Base-by-base conservation (phyloP, 2,113 vertebrate species). In the Hemicordylus capensis region DNA sequence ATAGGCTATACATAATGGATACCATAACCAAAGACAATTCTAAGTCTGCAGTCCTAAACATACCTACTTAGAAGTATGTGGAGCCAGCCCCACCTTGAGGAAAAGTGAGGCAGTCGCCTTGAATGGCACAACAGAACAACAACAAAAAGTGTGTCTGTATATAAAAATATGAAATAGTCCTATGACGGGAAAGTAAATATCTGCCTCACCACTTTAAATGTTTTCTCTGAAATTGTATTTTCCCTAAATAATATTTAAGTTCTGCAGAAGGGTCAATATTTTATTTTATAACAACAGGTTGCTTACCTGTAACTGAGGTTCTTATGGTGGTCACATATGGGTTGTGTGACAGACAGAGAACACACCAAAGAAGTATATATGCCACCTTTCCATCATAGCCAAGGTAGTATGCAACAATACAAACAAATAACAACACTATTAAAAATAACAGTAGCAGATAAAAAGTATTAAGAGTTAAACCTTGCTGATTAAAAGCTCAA, bases 241-340 rank as follows among this genome's bases (percentile, higher is more conserved):
- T 28, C 24, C 10, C 22, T 34, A 6, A 17, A 2, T 0, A 1
- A 3, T 0, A 24, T 0, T 28, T 24, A 44, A 61, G 12, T 22
- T 0, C 2, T 1, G 3, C 44, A 2, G 31, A 39, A 12, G 7
- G 15, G 10, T 0, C 2, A 9, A 1, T 5, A 1, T 1, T 42
- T 59, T 59, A 73, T 31, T 34, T n/a, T n/a, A n/a, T n/a, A n/a
- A n/a, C n/a, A n/a, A n/a, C n/a, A n/a, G n/a, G n/a, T n/a, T n/a
- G n/a, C n/a, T n/a, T n/a, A n/a, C n/a, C n/a, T n/a, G n/a, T n/a
- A n/a, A n/a, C n/a, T n/a, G n/a, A n/a, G n/a, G n/a, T n/a, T n/a
- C n/a, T n/a, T n/a, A n/a, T n/a, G n/a, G n/a, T n/a, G n/a, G n/a
- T n/a, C n/a, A n/a, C n/a, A n/a, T n/a, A n/a, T n/a, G n/a, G n/a